Evolutionary conservation across 2,888 invertebrate genomes (phyloP), one percentile per base, ranked within the genome.

Genomic region (Lepidonotus clava): DNA sequence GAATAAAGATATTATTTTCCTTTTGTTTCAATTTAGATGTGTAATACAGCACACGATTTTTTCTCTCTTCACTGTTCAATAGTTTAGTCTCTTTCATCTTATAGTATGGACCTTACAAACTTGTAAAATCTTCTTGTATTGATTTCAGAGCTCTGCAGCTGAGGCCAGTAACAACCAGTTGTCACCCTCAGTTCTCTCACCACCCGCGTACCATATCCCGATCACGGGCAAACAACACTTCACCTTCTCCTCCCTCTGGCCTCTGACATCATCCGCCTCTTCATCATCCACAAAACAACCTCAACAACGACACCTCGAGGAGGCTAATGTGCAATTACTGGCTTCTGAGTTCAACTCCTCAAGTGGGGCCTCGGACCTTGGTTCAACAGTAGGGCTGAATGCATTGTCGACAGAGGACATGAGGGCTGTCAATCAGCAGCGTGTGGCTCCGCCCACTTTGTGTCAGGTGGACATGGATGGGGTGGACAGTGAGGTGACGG

Each of bases 291-390:
- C 8, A n/a, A 41, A 41, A 21, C 80, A 80, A 28, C 41, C 5
- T 1, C 40, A 41, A 28, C 77, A 28, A 2, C 21, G 46, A n/a
- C 41, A 80, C 80, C 28, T 80, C 32, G 80, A 80, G 80, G 80
- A 80, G 6, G 80, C 80, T 28, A 40, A 80, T 21, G 32, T 80
- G 11, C 80, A 80, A 28, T 46, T 80, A 14, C 80, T 80, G 46
- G 80, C 80, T 46, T 80, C 80, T 1, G 80, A 80, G 28, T 80
- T 80, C 46, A 80, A 80, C 80, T 80, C 80, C 24, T 80, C 80
- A 6, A 80, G 80, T n/a, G 80, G 80, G 28, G 28, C 41, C 80
- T 80, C 80, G 1, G 80, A 80, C 46, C 46, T 32, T 24, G 80
- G 80, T 28, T 80, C 80, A 11, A 41, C 24, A 5, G 80, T 80